Conservation (phyloP, 2,113 vertebrate species). For the Microtus pennsylvanicus region DNA sequence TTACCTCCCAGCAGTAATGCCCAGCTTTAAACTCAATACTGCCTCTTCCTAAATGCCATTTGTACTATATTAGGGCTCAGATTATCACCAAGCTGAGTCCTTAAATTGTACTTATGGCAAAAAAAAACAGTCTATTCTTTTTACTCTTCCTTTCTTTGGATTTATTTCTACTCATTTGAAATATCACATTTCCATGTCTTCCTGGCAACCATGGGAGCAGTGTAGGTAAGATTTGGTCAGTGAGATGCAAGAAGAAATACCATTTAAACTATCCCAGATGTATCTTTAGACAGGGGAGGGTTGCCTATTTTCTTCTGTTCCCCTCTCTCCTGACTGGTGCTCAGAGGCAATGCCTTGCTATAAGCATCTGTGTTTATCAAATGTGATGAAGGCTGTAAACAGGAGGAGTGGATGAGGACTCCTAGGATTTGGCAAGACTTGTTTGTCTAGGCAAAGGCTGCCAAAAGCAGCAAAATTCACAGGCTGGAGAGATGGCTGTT, state of each 20-base stretch:
- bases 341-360: background rate
- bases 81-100: background rate
- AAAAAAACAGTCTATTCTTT: background rate
- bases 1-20: background rate
- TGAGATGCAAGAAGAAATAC: background rate
- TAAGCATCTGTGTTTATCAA: background rate
- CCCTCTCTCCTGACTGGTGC: background rate
- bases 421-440: background rate
- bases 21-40: background rate
- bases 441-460: background rate
- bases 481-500: background rate
- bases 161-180: background rate
- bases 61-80: background rate
- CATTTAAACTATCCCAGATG: background rate
- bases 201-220: background rate
- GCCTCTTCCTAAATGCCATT: background rate
- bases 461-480: background rate
- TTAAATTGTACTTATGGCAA: background rate
- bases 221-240: background rate
- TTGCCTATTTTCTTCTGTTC: background rate
- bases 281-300: background rate
- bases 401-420: background rate
- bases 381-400: background rate
- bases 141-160: background rate
- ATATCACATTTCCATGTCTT: background rate